phyloP scores from a whole-genome alignment of 2,888 invertebrate species.

The Campoplex capitator region DNA sequence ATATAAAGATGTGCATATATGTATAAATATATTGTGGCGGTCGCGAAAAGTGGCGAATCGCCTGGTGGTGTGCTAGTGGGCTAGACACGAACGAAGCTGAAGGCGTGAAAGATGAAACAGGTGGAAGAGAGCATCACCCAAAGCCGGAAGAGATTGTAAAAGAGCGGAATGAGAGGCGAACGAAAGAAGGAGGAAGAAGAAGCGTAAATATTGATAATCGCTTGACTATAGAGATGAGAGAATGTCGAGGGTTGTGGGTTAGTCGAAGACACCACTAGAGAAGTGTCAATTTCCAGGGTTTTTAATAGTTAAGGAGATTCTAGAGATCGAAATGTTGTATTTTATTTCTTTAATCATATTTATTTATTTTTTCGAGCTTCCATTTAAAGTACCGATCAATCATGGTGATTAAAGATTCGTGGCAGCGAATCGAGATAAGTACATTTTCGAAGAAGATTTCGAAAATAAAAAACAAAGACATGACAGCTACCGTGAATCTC shows the following conservation, averaged over 20 bases:
- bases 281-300: slow-evolving; percentile 5
- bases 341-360: neutral
- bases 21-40: slow-evolving; percentile 26
- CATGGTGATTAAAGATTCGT: no score
- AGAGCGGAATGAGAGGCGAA: slow-evolving; percentile 56
- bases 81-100: slow-evolving; percentile 72
- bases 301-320: slow-evolving; percentile 9
- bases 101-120: slow-evolving; percentile 78
- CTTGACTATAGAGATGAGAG: slow-evolving; percentile 53
- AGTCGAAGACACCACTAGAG: slow-evolving; percentile 45
- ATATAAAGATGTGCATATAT: neutral
- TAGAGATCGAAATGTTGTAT: neutral
- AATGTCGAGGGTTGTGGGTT: slow-evolving; percentile 41
- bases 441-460: no score
- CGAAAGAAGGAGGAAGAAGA: slow-evolving; percentile 68
- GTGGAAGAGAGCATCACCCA: slow-evolving; percentile 74
- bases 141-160: slow-evolving; percentile 54
- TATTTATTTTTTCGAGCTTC: no score
- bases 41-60: slow-evolving; percentile 28
- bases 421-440: no score
- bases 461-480: no score
- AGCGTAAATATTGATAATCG: slow-evolving; percentile 84
- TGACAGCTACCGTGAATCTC: no score
- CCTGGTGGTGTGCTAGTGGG: slow-evolving; percentile 1
- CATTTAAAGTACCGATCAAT: no score